Conservation (phyloP, 1,140 invertebrate genomes). For the Medauroidea extradentata region DNA sequence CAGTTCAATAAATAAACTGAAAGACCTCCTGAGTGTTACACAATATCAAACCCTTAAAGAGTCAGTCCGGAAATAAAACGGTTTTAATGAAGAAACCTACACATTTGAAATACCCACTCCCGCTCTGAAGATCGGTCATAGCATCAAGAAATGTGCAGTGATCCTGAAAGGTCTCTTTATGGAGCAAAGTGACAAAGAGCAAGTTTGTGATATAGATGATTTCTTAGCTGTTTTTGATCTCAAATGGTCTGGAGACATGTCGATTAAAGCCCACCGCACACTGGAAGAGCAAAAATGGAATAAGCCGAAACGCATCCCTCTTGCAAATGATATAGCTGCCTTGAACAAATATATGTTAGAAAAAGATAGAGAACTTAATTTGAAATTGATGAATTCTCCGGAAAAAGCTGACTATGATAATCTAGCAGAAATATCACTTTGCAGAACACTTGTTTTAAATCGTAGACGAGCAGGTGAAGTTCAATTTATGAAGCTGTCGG, state of each 20-base stretch:
- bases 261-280: not conserved
- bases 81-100: not conserved
- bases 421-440: not conserved
- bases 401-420: no score
- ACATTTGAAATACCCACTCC: not conserved
- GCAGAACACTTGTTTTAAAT: not conserved
- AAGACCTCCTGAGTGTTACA: no score
- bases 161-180: not conserved
- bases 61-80: no score
- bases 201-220: not conserved
- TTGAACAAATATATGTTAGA: not conserved
- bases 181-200: not conserved
- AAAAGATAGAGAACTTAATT: no score
- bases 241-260: not conserved
- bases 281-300: constrained; percentile 5
- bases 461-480: not conserved
- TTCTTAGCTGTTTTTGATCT: not conserved
- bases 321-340: not conserved
- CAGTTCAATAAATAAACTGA: no score
- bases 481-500: no score
- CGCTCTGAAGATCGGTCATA: not conserved
- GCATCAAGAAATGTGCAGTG: not conserved
- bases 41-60: no score
- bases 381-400: no score
- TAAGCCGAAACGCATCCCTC: not conserved